Evolutionary conservation across 35 echinoderm and acorn worm species (phyloP).

Genomic region (Diadema setosum): DNA sequence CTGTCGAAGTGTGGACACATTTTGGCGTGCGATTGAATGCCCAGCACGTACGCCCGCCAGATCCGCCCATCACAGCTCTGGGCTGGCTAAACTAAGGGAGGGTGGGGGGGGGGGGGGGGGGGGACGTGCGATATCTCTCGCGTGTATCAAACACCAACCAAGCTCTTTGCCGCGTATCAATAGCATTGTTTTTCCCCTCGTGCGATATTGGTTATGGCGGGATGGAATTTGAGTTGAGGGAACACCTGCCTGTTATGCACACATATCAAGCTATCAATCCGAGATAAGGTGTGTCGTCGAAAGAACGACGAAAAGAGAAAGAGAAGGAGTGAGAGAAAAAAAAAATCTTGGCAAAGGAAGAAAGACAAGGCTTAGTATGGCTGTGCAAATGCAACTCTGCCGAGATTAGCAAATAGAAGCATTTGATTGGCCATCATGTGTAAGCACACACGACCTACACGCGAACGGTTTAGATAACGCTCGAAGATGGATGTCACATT

Average conservation of each 20-base stretch:
- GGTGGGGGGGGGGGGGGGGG: not conserved
- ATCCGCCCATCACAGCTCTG: no score
- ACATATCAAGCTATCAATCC: not conserved
- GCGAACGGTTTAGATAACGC: conserved; percentile 5
- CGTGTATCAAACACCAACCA: conserved; percentile 17
- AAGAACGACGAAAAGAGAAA: not conserved
- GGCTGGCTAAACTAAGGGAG: no score
- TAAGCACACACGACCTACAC: not conserved
- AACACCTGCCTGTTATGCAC: conserved; percentile 20
- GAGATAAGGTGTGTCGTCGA: not conserved
- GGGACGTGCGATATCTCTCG: not conserved
- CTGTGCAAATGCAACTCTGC: not conserved
- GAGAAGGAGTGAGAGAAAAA: not conserved
- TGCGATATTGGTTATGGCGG: not conserved
- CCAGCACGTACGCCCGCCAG: no score
- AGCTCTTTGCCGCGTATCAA: not conserved
- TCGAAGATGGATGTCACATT: not conserved
- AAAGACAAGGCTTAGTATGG: not conserved
- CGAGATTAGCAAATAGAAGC: conserved; percentile 18
- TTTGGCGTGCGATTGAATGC: no score
- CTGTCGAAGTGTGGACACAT: not conserved
- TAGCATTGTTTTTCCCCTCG: not conserved
- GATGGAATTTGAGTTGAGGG: not conserved
- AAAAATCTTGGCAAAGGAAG: not conserved
- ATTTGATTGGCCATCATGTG: not conserved